These are phyloP conservation scores for Cecidostiba fungosa DNA, from an alignment of 2,888 invertebrate species.

Conservation along the genomic window DNA sequence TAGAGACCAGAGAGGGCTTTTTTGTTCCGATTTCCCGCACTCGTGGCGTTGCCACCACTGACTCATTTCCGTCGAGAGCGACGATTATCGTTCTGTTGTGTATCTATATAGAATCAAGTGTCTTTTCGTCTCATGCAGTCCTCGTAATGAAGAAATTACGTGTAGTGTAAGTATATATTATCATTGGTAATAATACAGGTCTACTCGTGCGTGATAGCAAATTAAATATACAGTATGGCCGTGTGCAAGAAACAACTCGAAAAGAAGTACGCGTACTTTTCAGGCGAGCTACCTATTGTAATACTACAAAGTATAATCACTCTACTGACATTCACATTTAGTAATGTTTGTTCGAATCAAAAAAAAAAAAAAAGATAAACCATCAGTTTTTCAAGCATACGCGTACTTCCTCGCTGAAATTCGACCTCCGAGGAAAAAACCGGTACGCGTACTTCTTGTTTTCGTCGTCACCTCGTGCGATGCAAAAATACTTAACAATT, in stretches of 20 bases:
- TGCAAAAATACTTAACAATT: neutral
- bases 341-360: neutral
- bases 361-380: too few species aligned
- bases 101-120: too few species aligned
- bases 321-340: neutral
- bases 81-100: too few species aligned
- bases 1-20: slow-evolving; percentile 36
- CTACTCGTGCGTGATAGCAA: too few species aligned
- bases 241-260: neutral
- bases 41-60: neutral
- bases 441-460: slow-evolving; percentile 68
- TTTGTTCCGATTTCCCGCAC: slow-evolving; percentile 53
- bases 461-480: neutral
- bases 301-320: neutral
- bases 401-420: slow-evolving; percentile 58
- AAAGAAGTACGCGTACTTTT: slow-evolving; percentile 59
- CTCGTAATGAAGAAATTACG: too few species aligned
- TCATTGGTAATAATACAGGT: too few species aligned
- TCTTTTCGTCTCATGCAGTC: too few species aligned
- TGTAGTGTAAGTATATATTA: too few species aligned
- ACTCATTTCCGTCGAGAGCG: neutral
- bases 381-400: slow-evolving; percentile 7
- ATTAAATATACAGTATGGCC: too few species aligned
- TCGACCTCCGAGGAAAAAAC: slow-evolving; percentile 69
- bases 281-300: neutral